Base-by-base conservation (phyloP, 1,140 invertebrate species). In the Popillia japonica region DNA sequence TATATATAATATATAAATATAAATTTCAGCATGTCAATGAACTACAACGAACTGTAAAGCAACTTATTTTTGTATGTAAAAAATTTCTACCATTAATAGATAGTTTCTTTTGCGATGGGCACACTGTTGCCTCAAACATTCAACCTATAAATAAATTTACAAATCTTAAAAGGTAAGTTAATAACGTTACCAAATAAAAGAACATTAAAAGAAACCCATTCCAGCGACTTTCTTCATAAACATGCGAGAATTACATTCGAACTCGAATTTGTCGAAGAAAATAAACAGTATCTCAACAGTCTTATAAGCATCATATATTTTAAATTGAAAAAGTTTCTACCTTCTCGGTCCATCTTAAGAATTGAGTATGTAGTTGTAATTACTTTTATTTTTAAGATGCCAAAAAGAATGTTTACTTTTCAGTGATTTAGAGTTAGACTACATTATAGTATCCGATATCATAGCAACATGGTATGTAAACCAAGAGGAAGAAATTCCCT, bases 61-160 rank as follows among this genome's bases (percentile, higher is more conserved):
- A 20, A 10, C 10, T 76, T 9, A 20, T 76, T 27, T 27, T 20
- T 3, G 10, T 17, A 27, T 76, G 75, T 48, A 76, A 76, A 11
- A 44, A 9, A 76, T 76, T 76, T 22, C 40, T 76, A n/a, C 41
- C 44, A 23, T 55, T 55, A n/a, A 76, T 42, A 44, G 75, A 76
- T 8, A 55, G 9, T 10, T 76, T 76, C 42, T 17, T 34, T 0
- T 22, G 23, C 8, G 41, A 23, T 22, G 75, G 41, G 20, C 4
- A 23, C 42, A 42, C 72, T 20, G 14, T 55, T 22, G 22, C 48
- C 10, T 22, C 44, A 3, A 48, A 55, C 42, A 48, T 55, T 9
- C 44, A 76, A 2, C 75, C 75, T 55, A 34, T 76, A 4, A 76
- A 76, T 34, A 44, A 76, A 55, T 76, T 76, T 7, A 76, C 75